Evolutionary conservation across 2,797 vertebrate species (phyloP).

Genomic region (Gadopsis bispinosus): DNA sequence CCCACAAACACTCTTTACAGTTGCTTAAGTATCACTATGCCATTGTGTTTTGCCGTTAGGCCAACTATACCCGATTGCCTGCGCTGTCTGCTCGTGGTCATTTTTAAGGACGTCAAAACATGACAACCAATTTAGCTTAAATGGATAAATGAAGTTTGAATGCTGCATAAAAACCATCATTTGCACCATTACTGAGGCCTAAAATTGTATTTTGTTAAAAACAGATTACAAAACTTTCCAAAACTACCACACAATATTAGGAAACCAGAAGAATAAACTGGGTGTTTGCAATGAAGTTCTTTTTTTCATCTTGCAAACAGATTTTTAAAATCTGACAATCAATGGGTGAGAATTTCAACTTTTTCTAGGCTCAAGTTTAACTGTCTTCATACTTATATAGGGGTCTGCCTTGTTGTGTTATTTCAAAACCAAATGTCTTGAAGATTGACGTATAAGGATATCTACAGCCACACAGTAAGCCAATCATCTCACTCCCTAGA

Average conservation of each 20-base stretch:
- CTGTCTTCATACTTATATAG: background rate
- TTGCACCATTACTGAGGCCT: background rate
- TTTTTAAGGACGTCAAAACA: background rate
- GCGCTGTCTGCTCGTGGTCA: constrained; percentile 12
- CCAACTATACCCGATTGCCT: constrained; percentile 14
- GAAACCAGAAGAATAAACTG: background rate
- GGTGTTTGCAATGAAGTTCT: too few species aligned
- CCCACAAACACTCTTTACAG: constrained; percentile 55
- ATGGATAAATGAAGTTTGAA: background rate
- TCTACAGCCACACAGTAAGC: too few species aligned
- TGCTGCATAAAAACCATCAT: background rate
- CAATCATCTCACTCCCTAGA: background rate
- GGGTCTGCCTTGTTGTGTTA: background rate
- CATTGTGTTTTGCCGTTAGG: constrained; percentile 18
- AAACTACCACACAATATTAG: background rate
- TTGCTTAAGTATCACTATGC: constrained; percentile 37
- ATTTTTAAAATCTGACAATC: background rate
- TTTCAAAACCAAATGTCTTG: background rate
- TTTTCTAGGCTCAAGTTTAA: background rate
- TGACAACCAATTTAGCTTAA: background rate
- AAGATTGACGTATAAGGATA: background rate
- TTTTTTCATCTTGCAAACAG: background rate
- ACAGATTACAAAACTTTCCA: background rate
- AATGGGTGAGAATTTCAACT: background rate
- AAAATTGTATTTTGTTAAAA: background rate